These are phyloP conservation scores for Leptopilina syphax DNA, from an alignment of 2,888 invertebrate species.

Conservation along the genomic window DNA sequence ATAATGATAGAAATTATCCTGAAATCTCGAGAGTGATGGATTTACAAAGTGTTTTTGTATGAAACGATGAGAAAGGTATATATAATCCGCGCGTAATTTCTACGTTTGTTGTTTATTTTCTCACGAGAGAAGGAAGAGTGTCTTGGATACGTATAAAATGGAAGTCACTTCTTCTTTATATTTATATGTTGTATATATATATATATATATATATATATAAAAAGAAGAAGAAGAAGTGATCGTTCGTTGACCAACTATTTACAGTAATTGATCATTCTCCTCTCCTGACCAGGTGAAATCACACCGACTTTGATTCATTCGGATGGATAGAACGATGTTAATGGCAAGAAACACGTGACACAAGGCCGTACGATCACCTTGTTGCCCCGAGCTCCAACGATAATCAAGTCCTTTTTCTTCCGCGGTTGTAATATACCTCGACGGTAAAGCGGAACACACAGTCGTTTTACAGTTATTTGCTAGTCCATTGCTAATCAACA, in stretches of 20 bases:
- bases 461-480: constrained; percentile 67
- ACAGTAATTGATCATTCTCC: constrained; percentile 18
- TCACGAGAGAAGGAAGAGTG: neutral
- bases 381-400: constrained; percentile 62
- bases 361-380: constrained; percentile 73
- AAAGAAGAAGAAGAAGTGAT: neutral
- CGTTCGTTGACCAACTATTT: constrained; percentile 23
- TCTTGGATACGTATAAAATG: too few relatives aligned
- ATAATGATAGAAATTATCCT: constrained; percentile 7
- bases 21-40: neutral
- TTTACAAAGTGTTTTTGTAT: neutral
- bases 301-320: constrained; percentile 22
- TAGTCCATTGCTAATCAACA: constrained; percentile 8
- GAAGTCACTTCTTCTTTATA: too few relatives aligned
- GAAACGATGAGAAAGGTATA: constrained; percentile 9
- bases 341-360: constrained; percentile 62
- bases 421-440: constrained; percentile 52
- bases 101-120: constrained; percentile 3
- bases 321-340: constrained; percentile 43
- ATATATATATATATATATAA: too few relatives aligned
- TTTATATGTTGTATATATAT: too few relatives aligned
- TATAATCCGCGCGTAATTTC: constrained; percentile 13
- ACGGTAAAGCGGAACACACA: constrained; percentile 67
- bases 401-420: constrained; percentile 60
- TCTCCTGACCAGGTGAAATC: constrained; percentile 36